Evolutionary conservation across 2,113 vertebrate species (phyloP).

Genomic region (Scophthalmus maximus): DNA sequence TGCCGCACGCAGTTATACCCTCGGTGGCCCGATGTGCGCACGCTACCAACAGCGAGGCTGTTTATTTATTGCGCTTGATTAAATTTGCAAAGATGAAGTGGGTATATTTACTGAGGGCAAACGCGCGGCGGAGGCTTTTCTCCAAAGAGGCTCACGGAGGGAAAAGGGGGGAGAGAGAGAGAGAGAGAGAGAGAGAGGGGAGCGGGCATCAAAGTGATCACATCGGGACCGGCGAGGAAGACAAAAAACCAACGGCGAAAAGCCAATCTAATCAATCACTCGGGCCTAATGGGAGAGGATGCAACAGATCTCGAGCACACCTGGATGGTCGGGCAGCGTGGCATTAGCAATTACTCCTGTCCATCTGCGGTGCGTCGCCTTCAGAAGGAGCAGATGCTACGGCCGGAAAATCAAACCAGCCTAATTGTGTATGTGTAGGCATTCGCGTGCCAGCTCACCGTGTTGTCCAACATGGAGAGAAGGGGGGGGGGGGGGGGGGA

Average conservation of each 20-base stretch:
- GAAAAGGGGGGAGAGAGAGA: too few relatives aligned
- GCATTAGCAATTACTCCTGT: constrained; percentile 50
- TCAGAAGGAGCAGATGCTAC: constrained; percentile 60
- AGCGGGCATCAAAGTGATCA: constrained; percentile 9
- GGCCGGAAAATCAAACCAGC: constrained; percentile 6
- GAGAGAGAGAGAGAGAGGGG: not conserved
- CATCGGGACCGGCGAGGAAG: constrained; percentile 4
- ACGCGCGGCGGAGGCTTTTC: not conserved
- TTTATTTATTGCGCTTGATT: constrained; percentile 28
- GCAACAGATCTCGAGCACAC: constrained; percentile 51
- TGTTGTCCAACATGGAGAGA: constrained; percentile 8
- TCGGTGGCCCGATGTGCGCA: not conserved
- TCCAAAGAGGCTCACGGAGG: too few relatives aligned
- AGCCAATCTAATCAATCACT: constrained; percentile 52
- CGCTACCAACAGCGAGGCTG: not conserved
- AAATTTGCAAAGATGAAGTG: constrained; percentile 21
- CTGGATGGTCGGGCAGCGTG: constrained; percentile 52
- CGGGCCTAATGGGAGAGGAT: constrained; percentile 52
- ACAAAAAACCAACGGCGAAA: constrained; percentile 19
- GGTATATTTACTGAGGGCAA: constrained; percentile 10
- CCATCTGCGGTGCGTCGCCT: constrained; percentile 50
- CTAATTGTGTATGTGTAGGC: constrained; percentile 14
- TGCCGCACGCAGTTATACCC: not conserved
- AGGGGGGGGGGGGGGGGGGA: too few relatives aligned
- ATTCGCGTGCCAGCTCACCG: not conserved